Conservation (phyloP, 2,888 invertebrate genomes). For the Platycnemis pennipes region DNA sequence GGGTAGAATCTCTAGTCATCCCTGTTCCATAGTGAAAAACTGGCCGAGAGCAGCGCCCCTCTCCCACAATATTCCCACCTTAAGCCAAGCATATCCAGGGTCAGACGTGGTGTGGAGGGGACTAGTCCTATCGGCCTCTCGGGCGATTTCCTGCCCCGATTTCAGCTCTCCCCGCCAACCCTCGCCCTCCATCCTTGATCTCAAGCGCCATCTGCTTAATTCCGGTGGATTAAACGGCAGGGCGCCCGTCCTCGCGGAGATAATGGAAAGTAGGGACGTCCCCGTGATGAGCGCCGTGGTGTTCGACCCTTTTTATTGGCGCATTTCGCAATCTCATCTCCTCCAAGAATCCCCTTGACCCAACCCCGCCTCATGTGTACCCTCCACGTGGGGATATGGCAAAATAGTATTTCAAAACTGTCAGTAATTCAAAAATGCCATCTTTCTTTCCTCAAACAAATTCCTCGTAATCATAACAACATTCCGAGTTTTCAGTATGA, state of each 20-base stretch:
- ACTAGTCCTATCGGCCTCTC: neutral
- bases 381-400: no score
- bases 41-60: neutral
- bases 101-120: neutral
- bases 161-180: neutral
- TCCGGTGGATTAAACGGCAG: slow-evolving; percentile 1
- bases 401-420: no score
- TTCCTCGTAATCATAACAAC: no score
- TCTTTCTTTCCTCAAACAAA: no score
- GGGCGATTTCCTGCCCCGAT: slow-evolving; percentile 10
- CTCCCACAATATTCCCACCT: neutral
- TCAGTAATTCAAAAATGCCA: no score
- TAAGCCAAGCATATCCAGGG: neutral
- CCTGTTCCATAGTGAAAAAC: neutral
- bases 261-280: neutral
- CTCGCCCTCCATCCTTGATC: neutral
- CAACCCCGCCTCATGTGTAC: no score
- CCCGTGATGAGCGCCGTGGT: neutral
- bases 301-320: neutral
- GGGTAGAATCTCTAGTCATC: no score
- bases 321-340: neutral
- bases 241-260: neutral
- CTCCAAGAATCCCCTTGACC: neutral
- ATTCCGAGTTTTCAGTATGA: no score
- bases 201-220: neutral